Percentiles rank a stretch among this genome's conserved stretches.
Evolutionary conservation across 92 coral and sea anemone species (phyloP).

Genomic region (Phenganax marumi): DNA sequence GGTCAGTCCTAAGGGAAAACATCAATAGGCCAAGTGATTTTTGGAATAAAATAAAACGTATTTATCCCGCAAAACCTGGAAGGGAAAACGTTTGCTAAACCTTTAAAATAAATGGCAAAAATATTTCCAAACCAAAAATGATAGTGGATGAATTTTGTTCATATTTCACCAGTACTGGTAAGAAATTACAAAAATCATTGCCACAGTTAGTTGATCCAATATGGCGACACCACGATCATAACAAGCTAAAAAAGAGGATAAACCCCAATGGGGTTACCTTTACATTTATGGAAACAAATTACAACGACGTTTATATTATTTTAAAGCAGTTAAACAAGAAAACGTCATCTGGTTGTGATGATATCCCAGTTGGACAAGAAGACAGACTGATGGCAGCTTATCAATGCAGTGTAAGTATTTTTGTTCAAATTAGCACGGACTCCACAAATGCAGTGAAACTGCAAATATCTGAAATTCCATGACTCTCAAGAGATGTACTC

Average conservation of each 20-base stretch:
- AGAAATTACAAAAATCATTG: slow-evolving; percentile 21
- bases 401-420: too few species aligned
- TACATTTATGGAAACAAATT: slow-evolving; percentile 27
- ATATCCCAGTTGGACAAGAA: too few species aligned
- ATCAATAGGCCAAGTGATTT: slow-evolving; percentile 41
- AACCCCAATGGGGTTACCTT: slow-evolving; percentile 19
- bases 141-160: slow-evolving; percentile 23
- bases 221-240: slow-evolving; percentile 14
- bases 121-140: not conserved
- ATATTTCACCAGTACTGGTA: slow-evolving; percentile 21
- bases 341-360: not conserved
- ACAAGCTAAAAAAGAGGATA: not conserved
- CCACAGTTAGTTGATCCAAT: slow-evolving; percentile 1
- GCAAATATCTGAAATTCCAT: too few species aligned
- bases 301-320: slow-evolving; percentile 3
- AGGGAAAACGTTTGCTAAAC: not conserved
- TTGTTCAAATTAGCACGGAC: too few species aligned
- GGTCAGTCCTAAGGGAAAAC: slow-evolving; percentile 42
- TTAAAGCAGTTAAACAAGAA: slow-evolving; percentile 10
- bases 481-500: too few species aligned
- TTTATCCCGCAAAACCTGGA: slow-evolving; percentile 33
- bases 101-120: slow-evolving; percentile 34
- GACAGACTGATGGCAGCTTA: too few species aligned
- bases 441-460: too few species aligned
- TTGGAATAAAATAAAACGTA: slow-evolving; percentile 31